Conservation (phyloP, 92 coral and sea anemone species). For the Phenganax subtilis region DNA sequence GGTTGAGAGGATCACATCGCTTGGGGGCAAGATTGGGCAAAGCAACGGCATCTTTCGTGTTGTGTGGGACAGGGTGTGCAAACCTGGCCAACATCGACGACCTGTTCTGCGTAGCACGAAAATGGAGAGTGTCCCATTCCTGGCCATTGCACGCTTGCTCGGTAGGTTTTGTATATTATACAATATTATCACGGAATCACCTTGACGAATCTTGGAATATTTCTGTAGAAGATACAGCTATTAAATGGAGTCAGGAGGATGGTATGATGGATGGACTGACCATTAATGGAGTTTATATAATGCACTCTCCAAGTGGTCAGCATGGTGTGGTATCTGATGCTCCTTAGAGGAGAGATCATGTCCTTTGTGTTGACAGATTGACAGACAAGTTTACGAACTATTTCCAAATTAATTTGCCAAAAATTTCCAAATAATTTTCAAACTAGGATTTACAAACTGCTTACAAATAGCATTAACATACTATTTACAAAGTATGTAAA, state of each 20-base stretch:
- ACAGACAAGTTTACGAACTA: too few species aligned
- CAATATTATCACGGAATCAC: too few species aligned
- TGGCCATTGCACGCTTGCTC: constrained; percentile 90
- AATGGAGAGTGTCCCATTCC: constrained; percentile 80
- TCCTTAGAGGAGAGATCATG: constrained; percentile 64
- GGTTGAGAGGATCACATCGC: constrained; percentile 71
- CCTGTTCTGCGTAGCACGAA: constrained; percentile 91
- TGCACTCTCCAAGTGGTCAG: constrained; percentile 81
- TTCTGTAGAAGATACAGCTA: constrained; percentile 63
- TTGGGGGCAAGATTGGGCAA: constrained; percentile 78
- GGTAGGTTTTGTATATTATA: constrained; percentile 65
- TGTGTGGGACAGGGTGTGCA: constrained; percentile 91
- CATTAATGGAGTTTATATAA: constrained; percentile 77
- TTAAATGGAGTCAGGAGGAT: constrained; percentile 72
- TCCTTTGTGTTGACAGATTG: constrained; percentile 86
- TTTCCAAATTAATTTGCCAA: too few species aligned
- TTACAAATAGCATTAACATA: too few species aligned
- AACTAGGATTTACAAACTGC: too few species aligned
- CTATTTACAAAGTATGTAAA: too few species aligned
- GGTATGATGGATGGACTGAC: constrained; percentile 95
- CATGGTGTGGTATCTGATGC: constrained; percentile 44
- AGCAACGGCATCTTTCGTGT: constrained; percentile 91
- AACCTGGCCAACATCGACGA: constrained; percentile 62
- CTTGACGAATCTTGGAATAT: too few species aligned
- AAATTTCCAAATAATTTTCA: not conserved